Evolutionary conservation across 2,888 invertebrate species (phyloP), one percentile per base, ranked within the genome.

Genomic region (Orchesella flavescens): DNA sequence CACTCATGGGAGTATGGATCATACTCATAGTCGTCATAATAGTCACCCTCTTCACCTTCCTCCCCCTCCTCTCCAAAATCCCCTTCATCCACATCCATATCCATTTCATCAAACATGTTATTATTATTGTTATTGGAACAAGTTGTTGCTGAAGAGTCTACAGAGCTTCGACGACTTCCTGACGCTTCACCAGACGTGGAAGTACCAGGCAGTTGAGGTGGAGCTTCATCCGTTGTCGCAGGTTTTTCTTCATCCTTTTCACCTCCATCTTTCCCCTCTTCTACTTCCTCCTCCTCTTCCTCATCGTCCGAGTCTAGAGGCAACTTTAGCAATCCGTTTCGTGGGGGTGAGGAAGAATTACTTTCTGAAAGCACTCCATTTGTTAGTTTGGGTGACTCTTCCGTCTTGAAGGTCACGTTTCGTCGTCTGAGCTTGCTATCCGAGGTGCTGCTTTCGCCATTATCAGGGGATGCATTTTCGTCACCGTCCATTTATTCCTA

Each of bases 1-100:
- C 83, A 86, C 69, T 86, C 86, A 46, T 84, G 83, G 10, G 83
- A 83, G 34, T 84, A 83, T 9, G 81, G 83, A 65, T 84, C 82
- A 49, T 84, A 86, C 55, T 83, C 84, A 55, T 86, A 86, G 80
- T 84, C 83, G 59, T 84, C 83, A 34, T 84, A 83, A 44, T 84
- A 83, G 71, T 84, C 84, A 5, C 83, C 84, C 17, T 69, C 86
- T 10, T 79, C 83, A 12, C 83, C 84, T 17, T 84, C 84, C n/a
- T 66, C 76, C 19, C 73, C 84, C 12, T 53, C 69, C 13, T 73
- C 77, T 21, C 65, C 82, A 63, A 71, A 53, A 1, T 80, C 75
- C 9, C 71, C 76, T 43, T 81, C 80, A 34, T 81, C 80, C 1
- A 80, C 73, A 49, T 84, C 84, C 76, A 76, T 76, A 24, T 71